Evolutionary conservation across 1,140 invertebrate genomes (phyloP).

Genomic region (Drosophila tristis): DNA sequence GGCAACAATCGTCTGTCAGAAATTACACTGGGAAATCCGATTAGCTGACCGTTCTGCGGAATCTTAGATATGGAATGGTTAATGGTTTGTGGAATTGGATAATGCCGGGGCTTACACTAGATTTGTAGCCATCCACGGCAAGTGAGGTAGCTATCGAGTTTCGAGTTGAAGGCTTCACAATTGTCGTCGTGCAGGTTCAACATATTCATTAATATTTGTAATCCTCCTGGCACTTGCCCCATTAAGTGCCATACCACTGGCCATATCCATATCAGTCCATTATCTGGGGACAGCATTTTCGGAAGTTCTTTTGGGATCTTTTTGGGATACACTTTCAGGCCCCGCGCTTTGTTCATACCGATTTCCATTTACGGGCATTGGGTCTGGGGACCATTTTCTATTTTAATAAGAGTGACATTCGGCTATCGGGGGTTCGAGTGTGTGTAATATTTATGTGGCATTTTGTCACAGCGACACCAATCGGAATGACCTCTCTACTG

Average conservation of each 20-base stretch:
- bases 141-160: background rate
- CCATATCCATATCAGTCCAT: slow-evolving; percentile 12
- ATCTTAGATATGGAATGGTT: slow-evolving; percentile 46
- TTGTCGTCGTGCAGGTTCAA: background rate
- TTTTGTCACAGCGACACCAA: slow-evolving; percentile 74
- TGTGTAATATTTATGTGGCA: slow-evolving; percentile 79
- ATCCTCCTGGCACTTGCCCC: background rate
- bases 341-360: slow-evolving; percentile 36
- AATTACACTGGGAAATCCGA: slow-evolving; percentile 58
- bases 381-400: slow-evolving; percentile 51
- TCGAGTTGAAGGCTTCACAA: background rate
- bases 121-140: slow-evolving; percentile 10
- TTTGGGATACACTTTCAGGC: slow-evolving; percentile 21
- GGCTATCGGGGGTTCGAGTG: slow-evolving; percentile 64
- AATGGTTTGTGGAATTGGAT: slow-evolving; percentile 45
- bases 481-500: slow-evolving; percentile 62
- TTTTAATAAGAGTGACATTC: slow-evolving; percentile 76
- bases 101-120: slow-evolving; percentile 44
- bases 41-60: slow-evolving; percentile 64
- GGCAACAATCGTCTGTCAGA: slow-evolving; percentile 37
- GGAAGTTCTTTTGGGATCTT: slow-evolving; percentile 53
- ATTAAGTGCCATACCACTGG: slow-evolving; percentile 18
- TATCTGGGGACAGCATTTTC: slow-evolving; percentile 37
- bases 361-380: slow-evolving; percentile 59
- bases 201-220: no score